Base-by-base conservation (phyloP, 2,888 invertebrate genomes). In the Heteropelma amictum region DNA sequence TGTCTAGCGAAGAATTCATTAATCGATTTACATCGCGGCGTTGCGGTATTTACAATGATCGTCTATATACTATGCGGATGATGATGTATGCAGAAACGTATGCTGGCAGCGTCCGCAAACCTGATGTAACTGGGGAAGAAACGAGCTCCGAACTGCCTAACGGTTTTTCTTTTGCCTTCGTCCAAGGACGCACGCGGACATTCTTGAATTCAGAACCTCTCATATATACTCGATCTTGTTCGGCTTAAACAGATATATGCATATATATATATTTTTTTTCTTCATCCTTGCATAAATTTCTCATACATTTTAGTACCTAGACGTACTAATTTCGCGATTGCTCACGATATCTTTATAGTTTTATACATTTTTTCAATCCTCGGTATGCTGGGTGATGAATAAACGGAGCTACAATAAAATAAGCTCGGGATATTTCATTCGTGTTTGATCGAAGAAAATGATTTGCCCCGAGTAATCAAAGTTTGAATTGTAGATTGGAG, bases 61-160 rank as follows among this genome's bases (percentile, higher is more conserved):
- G n/a, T n/a, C n/a, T n/a, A n/a, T n/a, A 7, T 33, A n/a, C 33
- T 33, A n/a, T 33, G 33, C 33, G 33, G 8, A n/a, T 33, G 33
- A 10, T 8, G 33, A n/a, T 33, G 33, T 1, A 33, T 10, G n/a
- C 33, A 8, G 2, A 6, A 10, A 33, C 33, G 33, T 6, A 8
- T 10, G 3, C 33, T 10, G 10, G 33, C 8, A n/a, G 10, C 10
- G 10, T 33, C 40, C 14, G 33, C 35, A 58, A 72, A 72, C 47
- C 72, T 65, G 65, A 70, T 63, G 45, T 47, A 63, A 70, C 54
- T 54, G n/a, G 38, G 54, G 28, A 70, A 63, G 63, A 28, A 47
- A 33, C 42, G 42, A 65, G 47, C 47, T 63, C 54, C 63, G 63
- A 54, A 40, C 30, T 12, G 28, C 61, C 61, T 70, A 70, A 70